Conservation (phyloP, 2,888 invertebrate species). For the Monoplex corrugatus region DNA sequence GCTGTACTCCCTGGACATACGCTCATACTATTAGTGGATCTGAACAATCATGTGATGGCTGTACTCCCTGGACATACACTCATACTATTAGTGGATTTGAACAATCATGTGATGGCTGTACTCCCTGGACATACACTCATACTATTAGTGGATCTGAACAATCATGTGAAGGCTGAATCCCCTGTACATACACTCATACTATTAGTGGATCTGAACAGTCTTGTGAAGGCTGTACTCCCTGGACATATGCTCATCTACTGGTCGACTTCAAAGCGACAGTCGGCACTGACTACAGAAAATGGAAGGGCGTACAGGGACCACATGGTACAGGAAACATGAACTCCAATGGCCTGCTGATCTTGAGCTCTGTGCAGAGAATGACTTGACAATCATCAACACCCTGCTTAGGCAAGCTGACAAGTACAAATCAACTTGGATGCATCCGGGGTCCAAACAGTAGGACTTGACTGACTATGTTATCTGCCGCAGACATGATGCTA, state of each 20-base stretch:
- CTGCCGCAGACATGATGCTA: not conserved
- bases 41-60: not conserved
- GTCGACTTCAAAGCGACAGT: constrained; percentile 41
- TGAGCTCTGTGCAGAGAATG: not conserved
- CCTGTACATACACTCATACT: not conserved
- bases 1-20: no score
- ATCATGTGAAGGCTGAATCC: not conserved
- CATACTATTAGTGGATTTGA: constrained; percentile 33
- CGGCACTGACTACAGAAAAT: constrained; percentile 23
- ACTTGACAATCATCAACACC: no score
- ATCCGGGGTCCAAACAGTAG: no score
- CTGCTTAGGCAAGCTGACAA: no score
- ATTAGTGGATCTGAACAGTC: constrained; percentile 34
- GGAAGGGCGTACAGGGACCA: not conserved
- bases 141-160: constrained; percentile 40
- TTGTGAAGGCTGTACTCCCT: not conserved
- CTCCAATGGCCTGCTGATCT: constrained; percentile 23
- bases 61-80: no score
- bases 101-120: not conserved
- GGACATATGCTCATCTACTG: not conserved
- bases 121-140: no score
- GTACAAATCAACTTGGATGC: no score
- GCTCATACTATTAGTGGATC: constrained; percentile 13
- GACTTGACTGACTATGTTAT: no score
- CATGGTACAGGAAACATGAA: constrained; percentile 27